A percentile compares a stretch with the other conserved stretches of the same genome.
phyloP scores from a whole-genome alignment of 2,888 invertebrate genomes.

The Dryocosmus kuriphilus region DNA sequence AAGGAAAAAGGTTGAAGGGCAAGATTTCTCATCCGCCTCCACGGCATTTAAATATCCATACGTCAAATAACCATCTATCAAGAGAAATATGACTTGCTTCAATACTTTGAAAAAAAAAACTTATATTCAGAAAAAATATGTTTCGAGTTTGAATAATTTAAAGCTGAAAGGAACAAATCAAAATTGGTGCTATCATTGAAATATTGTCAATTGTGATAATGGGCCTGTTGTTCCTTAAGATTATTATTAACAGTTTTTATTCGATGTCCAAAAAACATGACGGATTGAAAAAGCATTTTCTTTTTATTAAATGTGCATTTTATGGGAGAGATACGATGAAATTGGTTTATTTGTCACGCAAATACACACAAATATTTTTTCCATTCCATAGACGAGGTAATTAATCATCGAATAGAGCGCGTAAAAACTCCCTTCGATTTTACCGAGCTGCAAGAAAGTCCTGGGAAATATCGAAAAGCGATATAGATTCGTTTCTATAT shows the following conservation, averaged over 20 bases:
- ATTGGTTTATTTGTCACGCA: neutral
- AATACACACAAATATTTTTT: neutral
- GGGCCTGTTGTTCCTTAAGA: too few relatives aligned
- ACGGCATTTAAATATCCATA: neutral
- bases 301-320: neutral
- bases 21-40: neutral
- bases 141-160: neutral
- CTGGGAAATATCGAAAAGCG: conserved; percentile 35
- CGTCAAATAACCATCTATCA: neutral
- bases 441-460: conserved; percentile 21
- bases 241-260: too few relatives aligned
- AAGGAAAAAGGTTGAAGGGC: neutral
- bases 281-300: neutral
- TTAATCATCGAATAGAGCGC: conserved; percentile 12
- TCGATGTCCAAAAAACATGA: neutral
- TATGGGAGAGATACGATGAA: neutral
- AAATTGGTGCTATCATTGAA: too few relatives aligned
- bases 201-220: too few relatives aligned
- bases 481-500: conserved; percentile 16
- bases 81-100: neutral
- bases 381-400: neutral
- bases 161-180: neutral
- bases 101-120: neutral
- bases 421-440: conserved; percentile 18
- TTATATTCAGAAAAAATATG: neutral